phyloP scores from a whole-genome alignment of 1,140 invertebrate species.

The Tetranychus cinnabarinus region DNA sequence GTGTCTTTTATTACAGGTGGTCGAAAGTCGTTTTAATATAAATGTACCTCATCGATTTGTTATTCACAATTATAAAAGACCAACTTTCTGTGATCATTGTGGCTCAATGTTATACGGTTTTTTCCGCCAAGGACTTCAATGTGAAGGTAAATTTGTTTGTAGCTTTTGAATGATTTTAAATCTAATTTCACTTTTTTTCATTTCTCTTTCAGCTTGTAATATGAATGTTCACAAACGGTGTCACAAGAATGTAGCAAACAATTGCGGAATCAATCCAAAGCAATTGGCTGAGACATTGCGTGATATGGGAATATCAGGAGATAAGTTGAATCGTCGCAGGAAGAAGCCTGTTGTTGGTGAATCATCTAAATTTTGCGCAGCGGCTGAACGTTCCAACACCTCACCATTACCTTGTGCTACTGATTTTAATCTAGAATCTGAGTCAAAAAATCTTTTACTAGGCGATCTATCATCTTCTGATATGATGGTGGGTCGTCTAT shows the following conservation, averaged over 20 bases:
- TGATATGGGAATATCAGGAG: conserved; percentile 71
- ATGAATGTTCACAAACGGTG: conserved; percentile 98
- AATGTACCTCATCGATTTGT: conserved; percentile 80
- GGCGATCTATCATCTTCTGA: neutral
- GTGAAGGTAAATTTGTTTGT: conserved; percentile 42
- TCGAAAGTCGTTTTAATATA: conserved; percentile 65
- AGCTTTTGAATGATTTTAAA: neutral
- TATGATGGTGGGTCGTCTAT: neutral
- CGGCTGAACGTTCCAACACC: conserved; percentile 12
- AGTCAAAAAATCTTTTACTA: neutral
- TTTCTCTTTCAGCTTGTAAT: conserved; percentile 43
- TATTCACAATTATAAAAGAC: conserved; percentile 63
- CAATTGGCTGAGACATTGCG: conserved; percentile 76
- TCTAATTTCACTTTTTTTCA: neutral
- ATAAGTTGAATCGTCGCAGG: conserved; percentile 28
- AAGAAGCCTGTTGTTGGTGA: conserved; percentile 20
- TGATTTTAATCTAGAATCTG: neutral
- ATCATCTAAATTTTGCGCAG: conserved; percentile 15
- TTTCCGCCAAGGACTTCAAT: conserved; percentile 86
- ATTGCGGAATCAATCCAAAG: conserved; percentile 94
- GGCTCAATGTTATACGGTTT: conserved; percentile 87
- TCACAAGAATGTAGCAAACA: conserved; percentile 96
- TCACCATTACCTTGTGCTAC: conserved; percentile 11
- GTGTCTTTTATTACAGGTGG: conserved; percentile 21
- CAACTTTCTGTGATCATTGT: conserved; percentile 99